Conservation (phyloP, 2,888 invertebrate genomes). For the Andrena minutula region DNA sequence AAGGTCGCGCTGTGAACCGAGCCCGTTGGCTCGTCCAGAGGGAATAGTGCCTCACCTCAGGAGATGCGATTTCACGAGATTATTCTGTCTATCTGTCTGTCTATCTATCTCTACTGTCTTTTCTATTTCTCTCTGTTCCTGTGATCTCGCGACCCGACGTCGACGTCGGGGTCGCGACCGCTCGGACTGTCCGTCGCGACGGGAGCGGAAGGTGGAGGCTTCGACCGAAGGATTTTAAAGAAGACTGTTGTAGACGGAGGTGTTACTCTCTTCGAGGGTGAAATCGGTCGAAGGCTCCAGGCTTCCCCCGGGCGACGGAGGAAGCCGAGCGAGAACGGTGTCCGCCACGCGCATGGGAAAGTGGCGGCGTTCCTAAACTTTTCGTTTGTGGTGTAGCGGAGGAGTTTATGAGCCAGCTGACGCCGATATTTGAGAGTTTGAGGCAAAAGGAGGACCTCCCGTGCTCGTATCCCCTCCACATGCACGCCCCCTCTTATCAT, state of each 20-base stretch:
- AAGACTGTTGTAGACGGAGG: no score
- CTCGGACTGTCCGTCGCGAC: background rate
- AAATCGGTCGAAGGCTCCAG: conserved; percentile 1
- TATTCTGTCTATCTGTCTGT: conserved; percentile 16
- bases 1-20: conserved; percentile 25
- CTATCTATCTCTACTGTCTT: background rate
- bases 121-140: background rate
- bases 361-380: conserved; percentile 60
- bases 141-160: conserved; percentile 1
- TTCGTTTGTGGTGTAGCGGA: conserved; percentile 89
- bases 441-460: conserved; percentile 96
- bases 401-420: conserved; percentile 97
- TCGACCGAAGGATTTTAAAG: background rate
- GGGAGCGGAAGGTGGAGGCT: background rate
- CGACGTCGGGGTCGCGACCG: background rate
- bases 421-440: conserved; percentile 97
- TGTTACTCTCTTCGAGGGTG: no score
- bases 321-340: conserved; percentile 15
- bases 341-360: background rate
- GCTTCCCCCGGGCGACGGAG: conserved; percentile 4
- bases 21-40: conserved; percentile 15
- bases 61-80: conserved; percentile 81
- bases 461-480: conserved; percentile 96
- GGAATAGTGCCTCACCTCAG: conserved; percentile 77
- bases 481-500: conserved; percentile 91